Evolutionary conservation across 2,113 vertebrate species (phyloP).

Genomic region (Terrapene triunguis): DNA sequence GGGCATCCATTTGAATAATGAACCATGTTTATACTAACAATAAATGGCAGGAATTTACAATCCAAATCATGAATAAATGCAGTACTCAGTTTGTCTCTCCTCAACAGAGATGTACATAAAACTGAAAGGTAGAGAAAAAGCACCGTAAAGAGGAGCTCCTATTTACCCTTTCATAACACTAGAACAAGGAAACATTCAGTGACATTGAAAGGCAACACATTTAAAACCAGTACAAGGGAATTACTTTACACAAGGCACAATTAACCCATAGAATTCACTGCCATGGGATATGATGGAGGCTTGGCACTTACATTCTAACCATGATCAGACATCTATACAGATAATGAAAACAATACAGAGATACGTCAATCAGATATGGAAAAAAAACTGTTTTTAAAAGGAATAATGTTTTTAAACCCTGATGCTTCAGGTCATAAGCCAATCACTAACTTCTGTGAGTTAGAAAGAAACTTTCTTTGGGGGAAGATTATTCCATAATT

Average conservation of each 20-base stretch:
- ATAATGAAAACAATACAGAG: background rate
- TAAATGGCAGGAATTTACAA: background rate
- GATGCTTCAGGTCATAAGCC: background rate
- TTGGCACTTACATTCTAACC: background rate
- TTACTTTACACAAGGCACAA: background rate
- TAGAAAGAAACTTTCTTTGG: background rate
- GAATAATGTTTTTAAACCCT: background rate
- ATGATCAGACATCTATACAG: background rate
- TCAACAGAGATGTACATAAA: background rate
- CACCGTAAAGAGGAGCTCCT: background rate
- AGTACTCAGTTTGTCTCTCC: background rate
- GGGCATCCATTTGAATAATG: constrained; percentile 23
- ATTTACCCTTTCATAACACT: background rate
- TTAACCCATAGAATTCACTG: background rate
- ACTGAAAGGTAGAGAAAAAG: background rate
- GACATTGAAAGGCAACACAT: background rate
- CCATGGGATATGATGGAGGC: background rate
- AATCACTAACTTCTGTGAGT: background rate
- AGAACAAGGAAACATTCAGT: background rate
- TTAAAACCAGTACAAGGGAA: background rate
- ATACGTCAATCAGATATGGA: background rate
- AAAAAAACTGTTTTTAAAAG: background rate
- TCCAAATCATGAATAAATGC: background rate
- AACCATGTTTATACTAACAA: background rate
- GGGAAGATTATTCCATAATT: background rate